phyloP scores from a whole-genome alignment of 2,797 vertebrate genomes.

The Chromobotia macracanthus region DNA sequence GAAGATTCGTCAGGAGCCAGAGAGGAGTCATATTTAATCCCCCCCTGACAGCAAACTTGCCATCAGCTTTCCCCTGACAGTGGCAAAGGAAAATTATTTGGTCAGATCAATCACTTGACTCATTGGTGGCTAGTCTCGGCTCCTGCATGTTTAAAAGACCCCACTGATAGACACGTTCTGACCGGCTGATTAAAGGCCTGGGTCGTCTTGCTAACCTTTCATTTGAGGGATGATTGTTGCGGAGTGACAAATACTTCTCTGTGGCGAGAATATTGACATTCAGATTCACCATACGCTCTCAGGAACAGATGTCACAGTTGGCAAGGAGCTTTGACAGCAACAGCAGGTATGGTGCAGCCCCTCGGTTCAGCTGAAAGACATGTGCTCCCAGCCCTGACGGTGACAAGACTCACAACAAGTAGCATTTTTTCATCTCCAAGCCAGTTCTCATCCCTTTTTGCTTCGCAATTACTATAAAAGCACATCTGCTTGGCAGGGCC shows the following conservation, averaged over 20 bases:
- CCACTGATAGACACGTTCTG: constrained; percentile 86
- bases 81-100: constrained; percentile 90
- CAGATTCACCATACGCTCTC: constrained; percentile 85
- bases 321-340: constrained; percentile 87
- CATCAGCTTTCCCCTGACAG: constrained; percentile 81
- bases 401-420: constrained; percentile 83
- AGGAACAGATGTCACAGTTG: constrained; percentile 94
- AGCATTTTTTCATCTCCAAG: constrained; percentile 73
- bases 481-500: constrained; percentile 84
- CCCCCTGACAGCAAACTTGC: constrained; percentile 67
- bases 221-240: constrained; percentile 92
- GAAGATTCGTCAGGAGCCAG: constrained; percentile 57
- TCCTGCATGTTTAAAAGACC: constrained; percentile 88
- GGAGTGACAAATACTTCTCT: constrained; percentile 94
- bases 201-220: constrained; percentile 91
- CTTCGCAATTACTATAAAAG: constrained; percentile 79
- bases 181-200: constrained; percentile 91
- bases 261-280: constrained; percentile 91
- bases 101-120: constrained; percentile 90
- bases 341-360: constrained; percentile 87
- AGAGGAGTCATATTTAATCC: constrained; percentile 73
- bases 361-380: constrained; percentile 67
- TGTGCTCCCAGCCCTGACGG: constrained; percentile 64
- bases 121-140: constrained; percentile 88
- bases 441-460: constrained; percentile 67